A percentile compares a stretch with the other conserved stretches of the same genome.
Conservation (phyloP, 1,140 invertebrate species). For the Thaumatotibia leucotreta region DNA sequence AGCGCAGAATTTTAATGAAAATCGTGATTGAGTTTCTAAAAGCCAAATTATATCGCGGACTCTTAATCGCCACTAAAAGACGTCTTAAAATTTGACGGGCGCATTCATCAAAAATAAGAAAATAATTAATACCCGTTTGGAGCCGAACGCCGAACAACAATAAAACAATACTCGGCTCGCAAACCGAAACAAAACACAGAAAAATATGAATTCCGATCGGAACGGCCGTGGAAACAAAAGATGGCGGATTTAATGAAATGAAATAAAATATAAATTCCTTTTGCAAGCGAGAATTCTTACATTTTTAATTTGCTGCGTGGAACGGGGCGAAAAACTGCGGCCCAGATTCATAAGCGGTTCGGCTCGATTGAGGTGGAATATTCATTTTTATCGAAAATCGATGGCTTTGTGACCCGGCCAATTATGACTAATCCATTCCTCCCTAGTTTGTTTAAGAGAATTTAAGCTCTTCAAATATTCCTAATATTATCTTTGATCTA, state of each 20-base stretch:
- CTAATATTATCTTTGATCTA: background rate
- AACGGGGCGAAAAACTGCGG: conserved; percentile 64
- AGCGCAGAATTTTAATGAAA: conserved; percentile 43
- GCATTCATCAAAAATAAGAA: conserved; percentile 74
- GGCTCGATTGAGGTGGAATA: conserved; percentile 40
- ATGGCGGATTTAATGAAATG: conserved; percentile 75
- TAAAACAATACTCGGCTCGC: conserved; percentile 67
- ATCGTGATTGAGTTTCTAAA: conserved; percentile 47
- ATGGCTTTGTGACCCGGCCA: conserved; percentile 9
- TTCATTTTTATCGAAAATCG: conserved; percentile 44
- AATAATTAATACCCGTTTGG: conserved; percentile 71
- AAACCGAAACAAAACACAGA: conserved; percentile 73
- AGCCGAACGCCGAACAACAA: conserved; percentile 62
- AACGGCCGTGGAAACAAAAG: conserved; percentile 70
- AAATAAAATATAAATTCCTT: conserved; percentile 76
- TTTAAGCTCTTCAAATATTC: background rate
- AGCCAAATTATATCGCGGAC: conserved; percentile 40
- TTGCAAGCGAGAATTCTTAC: conserved; percentile 73
- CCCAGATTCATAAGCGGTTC: conserved; percentile 58
- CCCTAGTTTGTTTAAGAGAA: background rate
- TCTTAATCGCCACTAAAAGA: conserved; percentile 57
- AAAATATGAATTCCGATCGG: conserved; percentile 76
- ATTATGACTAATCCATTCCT: background rate
- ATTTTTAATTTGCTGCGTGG: conserved; percentile 72
- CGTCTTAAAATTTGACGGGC: conserved; percentile 57